Evolutionary conservation across 2,797 vertebrate species (phyloP), one percentile per base, ranked within the genome.

Genomic region (Galagoides demidoff): DNA sequence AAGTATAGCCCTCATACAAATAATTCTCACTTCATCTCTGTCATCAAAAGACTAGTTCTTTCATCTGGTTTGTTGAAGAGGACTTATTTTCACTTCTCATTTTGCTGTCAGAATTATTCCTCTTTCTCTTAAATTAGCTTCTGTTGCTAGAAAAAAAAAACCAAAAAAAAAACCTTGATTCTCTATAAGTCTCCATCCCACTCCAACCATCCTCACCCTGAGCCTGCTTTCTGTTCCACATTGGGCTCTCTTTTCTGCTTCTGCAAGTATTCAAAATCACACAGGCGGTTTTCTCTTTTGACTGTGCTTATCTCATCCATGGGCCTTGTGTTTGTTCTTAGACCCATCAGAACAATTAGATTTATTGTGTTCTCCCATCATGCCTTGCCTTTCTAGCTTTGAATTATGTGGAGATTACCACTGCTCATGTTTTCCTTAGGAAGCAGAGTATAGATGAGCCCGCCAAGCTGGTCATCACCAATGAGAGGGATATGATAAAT

Each of bases 61-160:
- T 90, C 86, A 64, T 73, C 82, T 94, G 68, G 37, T 93, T 82
- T 92, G 57, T 87, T 74, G 52, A 74, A 89, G 79, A 93, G n/a
- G 83, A 94, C 76, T 89, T 95, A 84, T 74, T 96, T 97, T 93
- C 71, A 81, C 92, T 96, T 95, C 61, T 86, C 82, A 77, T 93
- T 95, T 94, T 90, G n/a, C 85, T 81, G 23, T 82, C 88, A 86
- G 19, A 91, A 76, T 91, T 74, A 78, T 83, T 88, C 74, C 68
- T 77, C 13, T 92, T 97, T 96, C 70, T 83, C 71, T 84, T 95
- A 96, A 95, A 86, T 94, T 96, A 91, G 78, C 90, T 89, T 96
- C 90, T 84, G 8, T 97, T 82, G 64, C 94, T 89, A 23, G 68
- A 23, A 10, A 13, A 1, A 39, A 57, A 84, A 52, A 70, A 57